phyloP scores from a whole-genome alignment of 2,113 vertebrate species.

The Passer montanus region DNA sequence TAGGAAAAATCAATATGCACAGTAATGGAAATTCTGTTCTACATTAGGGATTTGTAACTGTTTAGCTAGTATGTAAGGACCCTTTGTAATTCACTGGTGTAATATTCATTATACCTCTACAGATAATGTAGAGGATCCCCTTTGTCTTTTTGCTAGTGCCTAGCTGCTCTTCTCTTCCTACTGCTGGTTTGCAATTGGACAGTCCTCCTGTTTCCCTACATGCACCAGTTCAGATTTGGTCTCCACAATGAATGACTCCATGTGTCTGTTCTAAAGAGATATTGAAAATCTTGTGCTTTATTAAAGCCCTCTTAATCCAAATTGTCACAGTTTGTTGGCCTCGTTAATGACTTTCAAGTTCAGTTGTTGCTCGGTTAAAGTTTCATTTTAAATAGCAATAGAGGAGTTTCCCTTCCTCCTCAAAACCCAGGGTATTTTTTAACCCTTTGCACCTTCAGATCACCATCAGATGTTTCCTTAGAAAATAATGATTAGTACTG shows the following conservation, averaged over 20 bases:
- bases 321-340: conserved; percentile 29
- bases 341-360: conserved; percentile 45
- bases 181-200: not conserved
- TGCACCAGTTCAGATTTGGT: not conserved
- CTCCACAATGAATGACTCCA: not conserved
- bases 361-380: not conserved
- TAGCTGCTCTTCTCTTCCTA: not conserved
- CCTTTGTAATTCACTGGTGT: not conserved
- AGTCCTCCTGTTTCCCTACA: not conserved
- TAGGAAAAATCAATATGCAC: not conserved
- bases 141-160: not conserved
- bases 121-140: not conserved
- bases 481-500: not conserved
- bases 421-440: not conserved
- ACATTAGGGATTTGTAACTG: not conserved
- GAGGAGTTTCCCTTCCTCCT: not conserved
- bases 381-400: not conserved
- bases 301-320: conserved; percentile 28
- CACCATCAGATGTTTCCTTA: not conserved
- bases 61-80: not conserved
- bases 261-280: conserved; percentile 42
- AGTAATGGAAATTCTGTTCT: not conserved
- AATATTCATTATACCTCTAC: not conserved
- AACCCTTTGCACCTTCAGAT: not conserved
- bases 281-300: conserved; percentile 25